A percentile compares a stretch with the other conserved stretches of the same genome.
These are phyloP conservation scores for Dilophus febrilis DNA, from an alignment of 2,888 invertebrate genomes.

Conservation along the genomic window DNA sequence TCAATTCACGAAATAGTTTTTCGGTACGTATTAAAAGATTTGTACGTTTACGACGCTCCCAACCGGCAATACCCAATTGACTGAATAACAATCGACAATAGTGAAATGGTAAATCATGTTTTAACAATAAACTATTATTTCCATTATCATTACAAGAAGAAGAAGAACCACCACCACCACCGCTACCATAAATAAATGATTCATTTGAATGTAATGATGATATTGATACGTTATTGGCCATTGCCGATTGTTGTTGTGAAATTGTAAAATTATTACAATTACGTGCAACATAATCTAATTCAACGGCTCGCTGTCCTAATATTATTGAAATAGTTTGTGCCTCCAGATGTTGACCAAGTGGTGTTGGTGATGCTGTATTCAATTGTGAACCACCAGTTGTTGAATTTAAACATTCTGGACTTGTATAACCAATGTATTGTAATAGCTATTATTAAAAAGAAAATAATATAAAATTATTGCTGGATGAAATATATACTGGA, in stretches of 20 bases:
- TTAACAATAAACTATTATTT: conserved; percentile 34
- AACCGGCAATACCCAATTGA: conserved; percentile 78
- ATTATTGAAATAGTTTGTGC: conserved; percentile 73
- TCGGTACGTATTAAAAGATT: conserved; percentile 79
- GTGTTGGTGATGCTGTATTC: conserved; percentile 62
- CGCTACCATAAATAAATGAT: background rate
- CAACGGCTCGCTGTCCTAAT: conserved; percentile 67
- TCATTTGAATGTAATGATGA: background rate
- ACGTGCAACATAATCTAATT: conserved; percentile 50
- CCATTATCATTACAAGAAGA: conserved; percentile 4
- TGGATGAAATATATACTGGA: background rate
- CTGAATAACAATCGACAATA: conserved; percentile 78
- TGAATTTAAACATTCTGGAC: conserved; percentile 65
- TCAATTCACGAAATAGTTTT: conserved; percentile 71
- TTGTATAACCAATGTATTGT: conserved; percentile 80
- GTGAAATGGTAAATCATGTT: conserved; percentile 50
- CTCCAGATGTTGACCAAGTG: conserved; percentile 59
- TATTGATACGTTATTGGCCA: background rate
- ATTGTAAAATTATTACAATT: background rate
- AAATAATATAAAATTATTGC: conserved; percentile 4
- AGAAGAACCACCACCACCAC: background rate
- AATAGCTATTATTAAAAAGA: conserved; percentile 41
- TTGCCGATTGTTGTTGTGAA: background rate
- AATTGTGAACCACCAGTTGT: conserved; percentile 37
- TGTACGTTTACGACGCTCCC: conserved; percentile 70